These are phyloP conservation scores for Pterostichus madidus DNA, from an alignment of 2,888 invertebrate species.

Conservation along the genomic window DNA sequence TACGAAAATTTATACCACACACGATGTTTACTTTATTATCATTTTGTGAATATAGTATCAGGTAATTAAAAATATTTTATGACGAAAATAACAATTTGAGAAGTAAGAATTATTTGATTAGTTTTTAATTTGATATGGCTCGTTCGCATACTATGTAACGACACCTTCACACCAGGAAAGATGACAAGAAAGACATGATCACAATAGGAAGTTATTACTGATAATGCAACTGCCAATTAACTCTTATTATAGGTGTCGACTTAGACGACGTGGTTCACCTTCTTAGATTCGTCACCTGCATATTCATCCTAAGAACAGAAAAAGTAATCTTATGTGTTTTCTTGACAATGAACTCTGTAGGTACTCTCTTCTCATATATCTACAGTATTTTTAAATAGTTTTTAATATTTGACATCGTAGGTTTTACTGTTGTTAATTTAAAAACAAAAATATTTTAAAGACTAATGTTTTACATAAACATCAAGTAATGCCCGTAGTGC, in stretches of 20 bases:
- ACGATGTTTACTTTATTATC: constrained; percentile 19
- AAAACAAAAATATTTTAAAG: no score
- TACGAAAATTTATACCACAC: constrained; percentile 43
- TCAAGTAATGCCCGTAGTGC: no score
- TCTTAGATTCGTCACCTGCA: background rate
- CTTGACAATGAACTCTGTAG: no score
- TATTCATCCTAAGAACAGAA: constrained; percentile 1
- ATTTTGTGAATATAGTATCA: background rate
- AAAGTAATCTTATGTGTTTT: background rate
- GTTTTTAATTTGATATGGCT: constrained; percentile 32
- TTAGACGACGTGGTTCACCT: constrained; percentile 30
- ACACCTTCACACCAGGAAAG: constrained; percentile 13
- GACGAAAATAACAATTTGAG: constrained; percentile 28
- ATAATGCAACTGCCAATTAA: constrained; percentile 55
- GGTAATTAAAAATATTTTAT: constrained; percentile 29
- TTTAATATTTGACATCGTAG: no score
- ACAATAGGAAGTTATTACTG: constrained; percentile 57
- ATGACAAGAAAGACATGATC: constrained; percentile 19
- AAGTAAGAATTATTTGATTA: constrained; percentile 30
- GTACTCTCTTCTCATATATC: no score
- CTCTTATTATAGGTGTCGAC: constrained; percentile 52
- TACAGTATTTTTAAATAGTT: no score
- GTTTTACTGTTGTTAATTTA: no score
- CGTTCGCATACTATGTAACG: background rate
- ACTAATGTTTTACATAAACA: no score